These are phyloP conservation scores for Halyomorpha halys DNA, from an alignment of 1,140 invertebrate genomes.

Conservation along the genomic window DNA sequence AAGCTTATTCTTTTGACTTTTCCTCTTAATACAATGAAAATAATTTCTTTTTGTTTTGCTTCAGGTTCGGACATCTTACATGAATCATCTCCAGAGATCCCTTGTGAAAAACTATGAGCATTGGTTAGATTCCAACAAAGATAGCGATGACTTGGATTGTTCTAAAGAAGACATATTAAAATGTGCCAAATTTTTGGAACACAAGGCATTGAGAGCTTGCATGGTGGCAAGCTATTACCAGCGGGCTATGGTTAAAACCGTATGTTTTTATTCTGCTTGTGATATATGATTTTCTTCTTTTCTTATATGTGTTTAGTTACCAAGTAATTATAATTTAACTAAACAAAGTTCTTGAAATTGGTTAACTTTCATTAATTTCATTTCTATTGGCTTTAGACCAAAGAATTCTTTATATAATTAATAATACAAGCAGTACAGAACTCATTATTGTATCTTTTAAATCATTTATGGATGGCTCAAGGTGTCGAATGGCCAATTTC, in stretches of 20 bases:
- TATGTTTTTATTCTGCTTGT: neutral
- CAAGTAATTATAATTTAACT: too few species aligned
- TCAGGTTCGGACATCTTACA: conserved; percentile 16
- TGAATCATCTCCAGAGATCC: conserved; percentile 4
- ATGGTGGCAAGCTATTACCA: conserved; percentile 20
- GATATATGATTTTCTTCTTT: too few species aligned
- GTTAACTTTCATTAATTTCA: too few species aligned
- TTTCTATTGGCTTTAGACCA: too few species aligned
- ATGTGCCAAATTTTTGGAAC: conserved; percentile 17
- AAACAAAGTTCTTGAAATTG: too few species aligned
- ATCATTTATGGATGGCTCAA: too few species aligned
- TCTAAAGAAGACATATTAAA: conserved; percentile 8
- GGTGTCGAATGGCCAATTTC: too few species aligned
- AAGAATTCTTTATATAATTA: too few species aligned
- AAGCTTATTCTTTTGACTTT: neutral
- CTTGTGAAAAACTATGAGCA: conserved; percentile 4
- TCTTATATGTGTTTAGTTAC: too few species aligned
- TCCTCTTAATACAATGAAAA: neutral
- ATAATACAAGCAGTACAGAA: too few species aligned
- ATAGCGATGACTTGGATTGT: neutral
- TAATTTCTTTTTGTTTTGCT: neutral
- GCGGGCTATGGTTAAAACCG: conserved; percentile 16
- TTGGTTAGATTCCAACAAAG: neutral
- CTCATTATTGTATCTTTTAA: too few species aligned
- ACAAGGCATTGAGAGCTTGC: conserved; percentile 14